Conservation (phyloP, 2,888 invertebrate species). For the Nomada flava region DNA sequence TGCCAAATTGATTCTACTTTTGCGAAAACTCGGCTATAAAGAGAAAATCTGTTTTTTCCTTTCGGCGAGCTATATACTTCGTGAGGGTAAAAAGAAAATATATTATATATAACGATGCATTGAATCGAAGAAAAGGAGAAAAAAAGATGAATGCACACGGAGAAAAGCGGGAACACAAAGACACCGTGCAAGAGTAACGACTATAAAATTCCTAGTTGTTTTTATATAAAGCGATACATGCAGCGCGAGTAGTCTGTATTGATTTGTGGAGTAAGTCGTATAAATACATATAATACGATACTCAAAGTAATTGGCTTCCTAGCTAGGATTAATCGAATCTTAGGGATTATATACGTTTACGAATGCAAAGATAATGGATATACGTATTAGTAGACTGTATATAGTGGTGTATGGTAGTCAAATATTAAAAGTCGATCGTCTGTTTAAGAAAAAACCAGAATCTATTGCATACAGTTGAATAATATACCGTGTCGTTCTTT, state of each 20-base stretch:
- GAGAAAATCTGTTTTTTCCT: slow-evolving; percentile 25
- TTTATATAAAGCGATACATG: slow-evolving; percentile 62
- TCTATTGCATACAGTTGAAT: slow-evolving; percentile 36
- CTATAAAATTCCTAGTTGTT: slow-evolving; percentile 62
- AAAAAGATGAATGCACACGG: not conserved
- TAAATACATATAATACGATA: slow-evolving; percentile 51
- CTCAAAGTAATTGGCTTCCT: slow-evolving; percentile 77
- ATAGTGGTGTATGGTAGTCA: slow-evolving; percentile 69
- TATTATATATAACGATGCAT: not conserved
- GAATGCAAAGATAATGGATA: slow-evolving; percentile 67
- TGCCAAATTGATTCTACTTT: slow-evolving; percentile 56
- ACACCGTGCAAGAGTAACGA: slow-evolving; percentile 29
- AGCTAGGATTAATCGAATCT: slow-evolving; percentile 75
- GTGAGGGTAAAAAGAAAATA: not conserved
- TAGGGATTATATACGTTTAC: slow-evolving; percentile 73
- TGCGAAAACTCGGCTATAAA: slow-evolving; percentile 26
- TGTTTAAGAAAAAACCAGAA: slow-evolving; percentile 74
- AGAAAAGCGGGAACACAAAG: slow-evolving; percentile 8
- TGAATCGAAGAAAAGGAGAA: not conserved
- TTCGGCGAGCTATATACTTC: slow-evolving; percentile 2
- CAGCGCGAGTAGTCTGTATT: slow-evolving; percentile 75
- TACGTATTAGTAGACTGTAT: slow-evolving; percentile 73
- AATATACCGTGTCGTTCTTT: slow-evolving; percentile 11
- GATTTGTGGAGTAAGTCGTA: slow-evolving; percentile 67
- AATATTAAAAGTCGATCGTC: slow-evolving; percentile 72